Evolutionary conservation across 2,797 vertebrate species (phyloP), one percentile per base, ranked within the genome.

Genomic region (Pangasius larnaudii): DNA sequence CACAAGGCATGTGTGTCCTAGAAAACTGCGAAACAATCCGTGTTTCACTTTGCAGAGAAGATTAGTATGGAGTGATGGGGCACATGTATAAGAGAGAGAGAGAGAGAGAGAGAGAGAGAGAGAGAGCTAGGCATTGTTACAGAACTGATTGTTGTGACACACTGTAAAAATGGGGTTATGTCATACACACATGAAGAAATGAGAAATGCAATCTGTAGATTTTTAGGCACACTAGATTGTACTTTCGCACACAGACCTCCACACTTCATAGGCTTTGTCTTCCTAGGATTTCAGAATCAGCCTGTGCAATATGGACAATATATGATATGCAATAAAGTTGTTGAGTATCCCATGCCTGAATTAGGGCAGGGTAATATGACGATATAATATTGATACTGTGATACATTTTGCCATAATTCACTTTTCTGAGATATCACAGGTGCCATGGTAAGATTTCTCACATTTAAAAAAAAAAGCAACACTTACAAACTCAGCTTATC

Each of bases 1-100:
- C 88, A 87, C 79, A 86, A 86, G 85, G 72, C 80, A 42, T 51
- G 10, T 42, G 42, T 88, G 90, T 84, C 86, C 91, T 90, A 85
- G 84, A 91, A 92, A 91, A 65, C 87, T 46, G 80, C 53, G 72
- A 42, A 71, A 53, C 51, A 85, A 53, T 61, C 79, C 6, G 11
- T 81, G 79, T 82, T 82, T 46, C 5, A 7, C 58, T 74, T 63
- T 22, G 30, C 72, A 80, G 49, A 85, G 51, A 88, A 89, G 59
- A 88, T 83, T 84, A 85, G 63, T 69, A 88, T 65, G 51, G 83
- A 87, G 63, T n/a, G 78, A 85, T 56, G 63, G 77, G 63, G 51
- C 58, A 67, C 16, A 3, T 67, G 63, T 24, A 33, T 10, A 11
- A 51, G 22, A 81, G 22, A 42, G 33, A 80, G 33, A 69, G 27